Evolutionary conservation across 2,888 invertebrate genomes (phyloP).

Genomic region (Ornithoptera priamus): DNA sequence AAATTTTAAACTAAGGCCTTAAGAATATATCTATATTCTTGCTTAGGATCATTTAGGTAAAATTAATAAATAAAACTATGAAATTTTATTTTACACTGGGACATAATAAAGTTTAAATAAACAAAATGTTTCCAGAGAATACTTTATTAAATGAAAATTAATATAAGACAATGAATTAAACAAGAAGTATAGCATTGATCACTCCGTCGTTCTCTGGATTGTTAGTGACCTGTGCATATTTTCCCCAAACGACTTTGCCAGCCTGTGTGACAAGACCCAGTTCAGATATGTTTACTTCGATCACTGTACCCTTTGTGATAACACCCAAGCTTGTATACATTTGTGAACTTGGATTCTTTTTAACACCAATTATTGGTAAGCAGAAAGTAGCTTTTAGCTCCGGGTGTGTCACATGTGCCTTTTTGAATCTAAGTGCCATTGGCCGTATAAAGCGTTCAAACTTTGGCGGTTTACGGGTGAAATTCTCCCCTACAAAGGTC

Average conservation of each 20-base stretch:
- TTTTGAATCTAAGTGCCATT: slow-evolving; percentile 97
- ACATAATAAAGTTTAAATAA: too few species aligned
- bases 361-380: slow-evolving; percentile 98
- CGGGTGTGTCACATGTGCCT: slow-evolving; percentile 99
- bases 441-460: slow-evolving; percentile 99
- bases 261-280: slow-evolving; percentile 98
- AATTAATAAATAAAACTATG: too few species aligned
- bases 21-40: too few species aligned
- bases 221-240: slow-evolving; percentile 99
- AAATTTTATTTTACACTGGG: too few species aligned
- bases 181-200: slow-evolving; percentile 98
- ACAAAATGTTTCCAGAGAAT: slow-evolving; percentile 32
- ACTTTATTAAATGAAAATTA: slow-evolving; percentile 39
- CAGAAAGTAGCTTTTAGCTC: slow-evolving; percentile 99
- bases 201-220: slow-evolving; percentile 99
- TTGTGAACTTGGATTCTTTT: slow-evolving; percentile 98
- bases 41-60: too few species aligned
- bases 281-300: slow-evolving; percentile 99
- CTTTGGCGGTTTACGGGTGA: slow-evolving; percentile 99
- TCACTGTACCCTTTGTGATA: slow-evolving; percentile 98
- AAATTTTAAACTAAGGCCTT: too few species aligned
- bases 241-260: slow-evolving; percentile 99
- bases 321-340: slow-evolving; percentile 99
- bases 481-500: slow-evolving; percentile 98
- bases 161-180: slow-evolving; percentile 77